Evolutionary conservation across 2,888 invertebrate genomes (phyloP).

Genomic region (Seira sanloemensis): DNA sequence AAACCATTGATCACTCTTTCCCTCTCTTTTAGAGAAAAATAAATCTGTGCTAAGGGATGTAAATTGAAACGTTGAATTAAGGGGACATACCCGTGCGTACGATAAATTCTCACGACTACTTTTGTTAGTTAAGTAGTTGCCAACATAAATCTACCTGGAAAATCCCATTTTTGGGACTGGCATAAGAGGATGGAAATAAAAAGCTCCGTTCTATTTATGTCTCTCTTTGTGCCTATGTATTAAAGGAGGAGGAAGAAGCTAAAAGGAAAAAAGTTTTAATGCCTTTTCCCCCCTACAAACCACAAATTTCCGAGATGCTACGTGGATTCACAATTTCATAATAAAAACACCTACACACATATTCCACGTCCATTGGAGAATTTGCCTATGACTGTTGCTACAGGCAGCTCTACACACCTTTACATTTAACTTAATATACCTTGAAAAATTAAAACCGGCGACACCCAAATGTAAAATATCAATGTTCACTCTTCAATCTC

Average conservation of each 20-base stretch:
- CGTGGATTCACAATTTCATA: not conserved
- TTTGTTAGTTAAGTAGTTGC: not conserved
- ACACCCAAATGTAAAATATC: no score
- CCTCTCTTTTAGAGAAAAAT: not conserved
- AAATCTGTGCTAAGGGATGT: not conserved
- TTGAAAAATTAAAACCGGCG: no score
- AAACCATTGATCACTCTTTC: not conserved
- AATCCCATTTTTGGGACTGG: conserved; percentile 42
- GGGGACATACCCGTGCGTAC: not conserved
- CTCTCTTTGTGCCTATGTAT: not conserved
- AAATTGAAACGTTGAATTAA: conserved; percentile 41
- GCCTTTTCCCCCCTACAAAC: not conserved
- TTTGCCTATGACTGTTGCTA: no score
- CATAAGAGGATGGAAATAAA: not conserved
- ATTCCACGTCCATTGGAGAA: no score
- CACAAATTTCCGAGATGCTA: not conserved
- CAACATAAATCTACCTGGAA: conserved; percentile 43
- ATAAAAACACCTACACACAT: not conserved
- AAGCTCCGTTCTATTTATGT: not conserved
- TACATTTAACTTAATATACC: no score
- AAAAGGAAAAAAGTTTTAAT: not conserved
- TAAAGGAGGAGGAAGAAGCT: not conserved
- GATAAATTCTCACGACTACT: not conserved
- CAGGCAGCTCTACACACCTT: no score
- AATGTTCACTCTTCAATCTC: no score